Evolutionary conservation across 2,888 invertebrate genomes (phyloP), one percentile per base, ranked within the genome.

Genomic region (Dysmachus trigonus): DNA sequence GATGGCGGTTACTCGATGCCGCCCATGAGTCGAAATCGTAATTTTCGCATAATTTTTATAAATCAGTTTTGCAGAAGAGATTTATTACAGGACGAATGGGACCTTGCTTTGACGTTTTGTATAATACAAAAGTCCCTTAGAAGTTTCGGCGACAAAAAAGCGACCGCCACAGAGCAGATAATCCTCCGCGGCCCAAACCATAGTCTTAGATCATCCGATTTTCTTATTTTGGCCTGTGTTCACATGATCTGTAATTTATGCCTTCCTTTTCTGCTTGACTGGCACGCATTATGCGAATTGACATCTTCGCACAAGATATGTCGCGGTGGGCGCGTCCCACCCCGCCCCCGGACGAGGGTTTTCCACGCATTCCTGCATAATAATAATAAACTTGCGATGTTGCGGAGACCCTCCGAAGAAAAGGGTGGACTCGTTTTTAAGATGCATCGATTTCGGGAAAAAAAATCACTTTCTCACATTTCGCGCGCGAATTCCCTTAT

Each of bases 41-140:
- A 31, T 82, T 62, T 62, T 33, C 62, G 35, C 81, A 82, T 62
- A 41, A 82, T 62, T 82, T 82, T 82, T 35, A 62, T 35, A 82
- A 82, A 82, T 82, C 81, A 62, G 53, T 30, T 82, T 47, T 33
- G 47, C 22, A 82, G 62, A 31, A 82, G 62, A 62, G 62, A 82
- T 82, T 82, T 82, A 82, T 82, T 82, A 15, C 53, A 35, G 15
- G 18, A 82, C 8, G 35, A 33, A 62, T 62, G 81, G n/a, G 62
- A 33, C 33, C 51, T 82, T 53, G 22, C 62, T 62, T 33, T 82
- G 81, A 51, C 79, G 27, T 82, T 41, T 47, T 51, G 6, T 41
- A 76, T 35, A 76, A 30, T 62, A n/a, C n/a, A n/a, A n/a, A n/a
- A 62, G n/a, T 18, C 62, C 27, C 27, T 18, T 3, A 62, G 62